A percentile compares a stretch with the other conserved stretches of the same genome.
Evolutionary conservation across 2,888 invertebrate species (phyloP).

Genomic region (Sinodicranocentrus sp.): DNA sequence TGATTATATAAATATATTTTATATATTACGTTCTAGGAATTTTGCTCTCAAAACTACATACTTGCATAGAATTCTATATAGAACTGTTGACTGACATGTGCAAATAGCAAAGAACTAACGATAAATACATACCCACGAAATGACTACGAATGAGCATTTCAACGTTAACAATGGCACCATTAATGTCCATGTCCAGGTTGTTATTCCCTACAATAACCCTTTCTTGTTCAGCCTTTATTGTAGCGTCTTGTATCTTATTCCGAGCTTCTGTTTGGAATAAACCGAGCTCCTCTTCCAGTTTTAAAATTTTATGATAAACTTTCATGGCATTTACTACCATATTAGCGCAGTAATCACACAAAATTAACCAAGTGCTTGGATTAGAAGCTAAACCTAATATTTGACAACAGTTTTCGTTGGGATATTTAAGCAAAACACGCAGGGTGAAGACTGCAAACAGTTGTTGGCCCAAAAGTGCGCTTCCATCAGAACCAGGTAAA

Average conservation of each 20-base stretch:
- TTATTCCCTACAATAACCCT: neutral
- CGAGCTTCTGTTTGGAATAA: neutral
- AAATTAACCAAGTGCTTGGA: constrained; percentile 13
- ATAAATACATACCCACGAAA: neutral
- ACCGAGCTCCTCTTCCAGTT: neutral
- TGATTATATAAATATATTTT: no score
- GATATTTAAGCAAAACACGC: constrained; percentile 4
- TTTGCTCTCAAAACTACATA: no score
- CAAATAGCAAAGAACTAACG: neutral
- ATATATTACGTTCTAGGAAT: neutral
- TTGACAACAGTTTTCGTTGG: neutral
- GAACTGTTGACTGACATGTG: neutral
- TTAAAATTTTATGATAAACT: constrained; percentile 14
- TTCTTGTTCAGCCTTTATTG: neutral
- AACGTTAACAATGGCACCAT: neutral
- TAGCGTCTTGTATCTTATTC: neutral
- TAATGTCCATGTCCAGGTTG: neutral
- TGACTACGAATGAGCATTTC: neutral
- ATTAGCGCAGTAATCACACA: neutral
- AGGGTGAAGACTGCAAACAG: constrained; percentile 24
- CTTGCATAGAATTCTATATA: no score
- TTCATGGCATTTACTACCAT: constrained; percentile 3
- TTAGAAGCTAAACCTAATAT: neutral
- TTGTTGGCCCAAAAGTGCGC: neutral
- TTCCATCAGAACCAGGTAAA: constrained; percentile 19